These are phyloP conservation scores for Myotis findleyi DNA, from an alignment of 2,797 vertebrate species.

Conservation along the genomic window DNA sequence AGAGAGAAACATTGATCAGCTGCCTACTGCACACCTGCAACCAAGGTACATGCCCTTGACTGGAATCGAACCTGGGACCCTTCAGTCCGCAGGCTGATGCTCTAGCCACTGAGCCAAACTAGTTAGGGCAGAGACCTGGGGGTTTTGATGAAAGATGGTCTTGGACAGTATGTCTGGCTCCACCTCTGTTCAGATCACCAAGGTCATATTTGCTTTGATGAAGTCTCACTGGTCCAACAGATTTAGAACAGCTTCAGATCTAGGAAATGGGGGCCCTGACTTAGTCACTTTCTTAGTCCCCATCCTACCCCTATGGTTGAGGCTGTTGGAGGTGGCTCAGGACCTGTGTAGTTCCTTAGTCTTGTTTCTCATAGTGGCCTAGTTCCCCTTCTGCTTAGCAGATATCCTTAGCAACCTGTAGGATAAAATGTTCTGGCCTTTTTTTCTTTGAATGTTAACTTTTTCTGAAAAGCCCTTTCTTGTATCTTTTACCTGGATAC, in stretches of 20 bases:
- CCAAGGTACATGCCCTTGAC: too few species aligned
- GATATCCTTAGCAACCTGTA: not conserved
- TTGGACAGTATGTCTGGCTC: not conserved
- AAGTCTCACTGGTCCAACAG: not conserved
- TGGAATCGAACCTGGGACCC: too few species aligned
- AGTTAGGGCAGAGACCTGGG: not conserved
- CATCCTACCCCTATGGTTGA: not conserved
- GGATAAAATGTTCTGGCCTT: not conserved
- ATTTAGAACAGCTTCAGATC: not conserved
- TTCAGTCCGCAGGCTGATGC: too few species aligned
- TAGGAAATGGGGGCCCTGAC: not conserved
- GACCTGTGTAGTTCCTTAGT: not conserved
- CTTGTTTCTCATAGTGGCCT: not conserved
- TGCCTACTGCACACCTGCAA: too few species aligned
- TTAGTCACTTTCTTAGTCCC: not conserved
- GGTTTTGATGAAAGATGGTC: conserved; percentile 12
- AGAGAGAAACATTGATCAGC: too few species aligned
- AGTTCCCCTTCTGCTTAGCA: not conserved
- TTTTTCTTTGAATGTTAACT: not conserved
- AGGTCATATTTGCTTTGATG: not conserved
- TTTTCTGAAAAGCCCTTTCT: not conserved
- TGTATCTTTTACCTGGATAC: not conserved
- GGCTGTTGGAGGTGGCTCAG: not conserved
- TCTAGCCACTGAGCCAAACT: too few species aligned
- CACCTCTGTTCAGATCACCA: not conserved